phyloP scores from a whole-genome alignment of 2,888 invertebrate species.

The Luperina testacea region DNA sequence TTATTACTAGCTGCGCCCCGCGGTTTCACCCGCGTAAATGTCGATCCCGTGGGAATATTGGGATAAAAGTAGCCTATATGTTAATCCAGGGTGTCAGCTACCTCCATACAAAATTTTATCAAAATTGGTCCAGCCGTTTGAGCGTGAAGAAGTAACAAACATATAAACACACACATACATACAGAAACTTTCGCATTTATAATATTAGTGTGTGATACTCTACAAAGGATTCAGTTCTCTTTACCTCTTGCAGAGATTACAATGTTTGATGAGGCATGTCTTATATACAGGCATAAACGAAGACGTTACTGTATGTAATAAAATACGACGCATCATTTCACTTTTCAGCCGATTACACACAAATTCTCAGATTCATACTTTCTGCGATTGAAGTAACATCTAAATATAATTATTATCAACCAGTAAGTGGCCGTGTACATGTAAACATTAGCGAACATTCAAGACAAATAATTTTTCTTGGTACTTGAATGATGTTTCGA shows the following conservation, averaged over 20 bases:
- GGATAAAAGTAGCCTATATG: too few relatives aligned
- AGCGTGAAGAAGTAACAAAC: too few relatives aligned
- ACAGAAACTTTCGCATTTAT: too few relatives aligned
- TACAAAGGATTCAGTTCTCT: too few relatives aligned
- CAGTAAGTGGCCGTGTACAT: constrained; percentile 28
- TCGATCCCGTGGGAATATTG: too few relatives aligned
- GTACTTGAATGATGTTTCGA: constrained; percentile 26
- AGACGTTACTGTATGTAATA: background rate
- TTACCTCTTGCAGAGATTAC: background rate
- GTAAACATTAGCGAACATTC: constrained; percentile 15
- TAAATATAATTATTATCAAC: constrained; percentile 45
- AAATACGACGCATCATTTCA: constrained; percentile 19
- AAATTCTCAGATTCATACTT: background rate
- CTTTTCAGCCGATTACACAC: background rate
- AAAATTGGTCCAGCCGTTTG: too few relatives aligned
- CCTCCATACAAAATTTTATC: too few relatives aligned
- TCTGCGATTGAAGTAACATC: constrained; percentile 22
- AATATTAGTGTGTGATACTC: too few relatives aligned
- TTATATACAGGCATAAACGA: background rate
- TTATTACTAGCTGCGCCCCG: too few relatives aligned
- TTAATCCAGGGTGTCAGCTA: too few relatives aligned
- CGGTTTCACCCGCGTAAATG: too few relatives aligned
- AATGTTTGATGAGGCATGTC: background rate
- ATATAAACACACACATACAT: too few relatives aligned
- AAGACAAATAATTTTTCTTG: constrained; percentile 27